Conservation (phyloP, 2,113 vertebrate genomes). For the Ochotona curzoniae region DNA sequence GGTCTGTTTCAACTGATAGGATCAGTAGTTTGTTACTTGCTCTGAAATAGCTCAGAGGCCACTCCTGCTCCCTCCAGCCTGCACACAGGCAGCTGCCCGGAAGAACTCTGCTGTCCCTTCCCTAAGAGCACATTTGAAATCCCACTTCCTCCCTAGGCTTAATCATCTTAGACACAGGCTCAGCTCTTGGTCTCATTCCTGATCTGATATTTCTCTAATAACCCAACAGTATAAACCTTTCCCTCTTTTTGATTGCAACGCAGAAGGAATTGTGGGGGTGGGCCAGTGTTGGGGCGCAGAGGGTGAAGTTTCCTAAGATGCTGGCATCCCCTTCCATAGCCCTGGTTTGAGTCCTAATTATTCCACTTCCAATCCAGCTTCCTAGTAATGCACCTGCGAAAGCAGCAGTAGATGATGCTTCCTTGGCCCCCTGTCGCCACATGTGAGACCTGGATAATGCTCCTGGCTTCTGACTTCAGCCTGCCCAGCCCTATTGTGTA, state of each 20-base stretch:
- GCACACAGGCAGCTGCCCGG: not conserved
- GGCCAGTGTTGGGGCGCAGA: too few relatives aligned
- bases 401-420: too few relatives aligned
- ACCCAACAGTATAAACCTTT: not conserved
- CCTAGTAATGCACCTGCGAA: too few relatives aligned
- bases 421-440: too few relatives aligned
- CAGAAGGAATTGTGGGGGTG: not conserved
- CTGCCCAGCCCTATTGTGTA: too few relatives aligned
- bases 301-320: too few relatives aligned
- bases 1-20: constrained; percentile 31
- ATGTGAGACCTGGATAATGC: too few relatives aligned
- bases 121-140: not conserved
- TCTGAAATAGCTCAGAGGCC: not conserved
- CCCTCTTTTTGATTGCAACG: not conserved
- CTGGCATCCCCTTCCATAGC: too few relatives aligned
- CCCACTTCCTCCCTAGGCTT: not conserved
- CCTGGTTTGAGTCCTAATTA: too few relatives aligned
- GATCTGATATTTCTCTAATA: not conserved
- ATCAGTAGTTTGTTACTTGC: not conserved
- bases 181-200: not conserved
- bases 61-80: not conserved
- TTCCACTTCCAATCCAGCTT: too few relatives aligned
- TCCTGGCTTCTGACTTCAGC: too few relatives aligned
- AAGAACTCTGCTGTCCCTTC: not conserved
- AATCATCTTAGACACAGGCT: not conserved